Evolutionary conservation across 2,888 invertebrate genomes (phyloP).

Genomic region (Sipha maydis): DNA sequence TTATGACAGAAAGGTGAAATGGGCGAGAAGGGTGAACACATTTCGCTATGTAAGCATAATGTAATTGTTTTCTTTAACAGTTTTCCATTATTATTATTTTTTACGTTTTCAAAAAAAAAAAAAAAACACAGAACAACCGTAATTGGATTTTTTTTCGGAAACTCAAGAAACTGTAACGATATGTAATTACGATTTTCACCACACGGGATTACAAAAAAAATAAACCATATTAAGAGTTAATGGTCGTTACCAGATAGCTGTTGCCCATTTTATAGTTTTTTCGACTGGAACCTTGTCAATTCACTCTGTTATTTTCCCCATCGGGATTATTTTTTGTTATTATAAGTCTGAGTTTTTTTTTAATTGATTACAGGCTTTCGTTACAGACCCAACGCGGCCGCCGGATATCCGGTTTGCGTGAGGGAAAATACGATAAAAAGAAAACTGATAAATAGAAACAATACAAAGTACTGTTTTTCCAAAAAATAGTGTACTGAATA

Average conservation of each 20-base stretch:
- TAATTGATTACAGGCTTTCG: constrained; percentile 39
- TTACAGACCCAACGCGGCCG: constrained; percentile 28
- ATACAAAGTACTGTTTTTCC: not conserved
- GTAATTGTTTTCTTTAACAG: constrained; percentile 54
- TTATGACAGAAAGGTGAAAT: not conserved
- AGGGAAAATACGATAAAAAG: constrained; percentile 9
- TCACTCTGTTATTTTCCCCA: constrained; percentile 20
- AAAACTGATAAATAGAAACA: constrained; percentile 24
- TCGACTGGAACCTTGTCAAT: constrained; percentile 54
- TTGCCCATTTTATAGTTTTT: constrained; percentile 22
- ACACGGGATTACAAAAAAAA: not conserved
- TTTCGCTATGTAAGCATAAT: constrained; percentile 48
- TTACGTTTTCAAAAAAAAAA: constrained; percentile 9
- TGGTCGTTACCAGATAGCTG: not conserved
- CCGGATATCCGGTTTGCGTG: constrained; percentile 47
- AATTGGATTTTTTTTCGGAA: constrained; percentile 49
- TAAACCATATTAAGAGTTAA: constrained; percentile 31
- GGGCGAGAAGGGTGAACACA: not conserved
- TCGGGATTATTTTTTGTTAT: not conserved
- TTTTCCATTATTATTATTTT: constrained; percentile 54
- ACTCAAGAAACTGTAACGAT: constrained; percentile 36
- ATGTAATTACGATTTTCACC: constrained; percentile 38
- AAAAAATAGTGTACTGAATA: not conserved
- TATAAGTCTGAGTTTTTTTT: not conserved
- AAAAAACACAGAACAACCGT: not conserved